Evolutionary conservation across 2,888 invertebrate genomes (phyloP).

Genomic region (Auanema sp.): DNA sequence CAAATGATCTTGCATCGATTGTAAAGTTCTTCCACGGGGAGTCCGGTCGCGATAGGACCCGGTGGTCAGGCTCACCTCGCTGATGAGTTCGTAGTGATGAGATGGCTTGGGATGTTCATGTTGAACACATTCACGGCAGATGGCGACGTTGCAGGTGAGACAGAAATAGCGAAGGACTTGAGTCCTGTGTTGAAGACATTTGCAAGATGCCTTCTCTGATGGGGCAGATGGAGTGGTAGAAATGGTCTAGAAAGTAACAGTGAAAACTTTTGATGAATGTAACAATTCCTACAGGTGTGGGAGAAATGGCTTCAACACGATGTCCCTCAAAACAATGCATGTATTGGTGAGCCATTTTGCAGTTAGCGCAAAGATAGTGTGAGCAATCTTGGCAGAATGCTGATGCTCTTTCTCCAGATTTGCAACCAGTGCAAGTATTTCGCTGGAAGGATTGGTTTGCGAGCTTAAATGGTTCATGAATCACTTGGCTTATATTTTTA

Average conservation of each 20-base stretch:
- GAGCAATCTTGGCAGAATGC: conserved; percentile 76
- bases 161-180: conserved; percentile 91
- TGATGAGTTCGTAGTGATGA: conserved; percentile 85
- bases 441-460: background rate
- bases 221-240: conserved; percentile 6
- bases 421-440: conserved; percentile 85
- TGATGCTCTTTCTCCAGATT: conserved; percentile 66
- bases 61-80: conserved; percentile 68
- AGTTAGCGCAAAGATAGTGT: conserved; percentile 91
- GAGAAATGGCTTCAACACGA: conserved; percentile 43
- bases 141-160: conserved; percentile 85
- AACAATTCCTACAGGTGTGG: conserved; percentile 2
- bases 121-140: conserved; percentile 91
- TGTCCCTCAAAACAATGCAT: conserved; percentile 93
- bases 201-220: conserved; percentile 25
- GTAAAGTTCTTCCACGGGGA: conserved; percentile 1
- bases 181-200: conserved; percentile 66
- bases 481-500: background rate
- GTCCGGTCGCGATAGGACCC: conserved; percentile 14
- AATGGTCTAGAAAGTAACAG: conserved; percentile 1
- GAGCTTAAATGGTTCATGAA: background rate
- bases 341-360: conserved; percentile 97
- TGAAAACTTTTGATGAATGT: background rate
- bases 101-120: conserved; percentile 75
- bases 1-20: background rate